phyloP scores from a whole-genome alignment of 2,797 vertebrate genomes.

The Antrozous pallidus region DNA sequence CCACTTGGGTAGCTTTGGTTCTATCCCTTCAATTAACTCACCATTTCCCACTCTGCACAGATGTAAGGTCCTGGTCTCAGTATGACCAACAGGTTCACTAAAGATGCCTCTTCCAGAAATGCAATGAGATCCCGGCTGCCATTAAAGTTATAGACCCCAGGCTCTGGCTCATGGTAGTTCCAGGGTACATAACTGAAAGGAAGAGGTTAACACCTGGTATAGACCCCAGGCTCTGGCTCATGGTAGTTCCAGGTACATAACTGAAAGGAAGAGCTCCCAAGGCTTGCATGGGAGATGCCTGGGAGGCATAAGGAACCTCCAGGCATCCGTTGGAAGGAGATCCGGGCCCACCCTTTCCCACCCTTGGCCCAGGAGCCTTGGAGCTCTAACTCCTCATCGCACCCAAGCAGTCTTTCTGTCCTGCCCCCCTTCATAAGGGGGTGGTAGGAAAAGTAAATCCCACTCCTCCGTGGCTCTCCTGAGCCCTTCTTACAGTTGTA shows the following conservation, averaged over 20 bases:
- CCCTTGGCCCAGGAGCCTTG: background rate
- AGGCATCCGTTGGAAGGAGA: background rate
- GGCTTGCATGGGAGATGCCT: background rate
- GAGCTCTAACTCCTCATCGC: background rate
- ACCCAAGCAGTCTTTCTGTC: background rate
- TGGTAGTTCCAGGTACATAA: slow-evolving; percentile 98
- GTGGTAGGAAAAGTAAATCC: background rate
- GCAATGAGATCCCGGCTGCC: slow-evolving; percentile 90
- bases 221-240: slow-evolving; percentile 87
- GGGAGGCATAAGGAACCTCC: background rate
- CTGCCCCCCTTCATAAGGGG: background rate
- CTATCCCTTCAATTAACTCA: slow-evolving; percentile 76
- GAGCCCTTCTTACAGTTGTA: slow-evolving; percentile 90
- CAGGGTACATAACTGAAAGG: slow-evolving; percentile 92
- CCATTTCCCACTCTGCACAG: slow-evolving; percentile 99
- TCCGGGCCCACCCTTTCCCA: background rate
- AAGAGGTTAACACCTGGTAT: slow-evolving; percentile 78
- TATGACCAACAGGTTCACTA: slow-evolving; percentile 93
- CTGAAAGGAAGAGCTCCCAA: slow-evolving; percentile 78
- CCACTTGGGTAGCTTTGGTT: background rate
- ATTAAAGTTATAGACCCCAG: slow-evolving; percentile 89
- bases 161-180: slow-evolving; percentile 94
- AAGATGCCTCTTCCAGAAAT: slow-evolving; percentile 91
- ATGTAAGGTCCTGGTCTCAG: slow-evolving; percentile 97
- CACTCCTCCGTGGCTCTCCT: background rate